Evolutionary conservation across 2,113 vertebrate genomes (phyloP), one percentile per base, ranked within the genome.

Genomic region (Puma concolor): DNA sequence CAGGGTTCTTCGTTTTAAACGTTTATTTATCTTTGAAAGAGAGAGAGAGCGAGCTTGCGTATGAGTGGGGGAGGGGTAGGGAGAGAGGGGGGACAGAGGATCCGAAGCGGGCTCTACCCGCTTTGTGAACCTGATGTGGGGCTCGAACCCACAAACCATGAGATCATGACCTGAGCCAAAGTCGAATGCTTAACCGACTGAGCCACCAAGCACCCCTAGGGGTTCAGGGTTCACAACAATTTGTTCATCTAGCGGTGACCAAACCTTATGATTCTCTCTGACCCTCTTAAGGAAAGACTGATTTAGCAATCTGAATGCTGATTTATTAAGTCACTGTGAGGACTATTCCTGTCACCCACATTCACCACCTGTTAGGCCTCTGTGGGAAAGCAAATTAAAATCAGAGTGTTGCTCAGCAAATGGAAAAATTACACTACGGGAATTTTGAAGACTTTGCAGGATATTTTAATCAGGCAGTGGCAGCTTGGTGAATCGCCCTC

Each of bases 371-470:
- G 41, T 88, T 81, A 94, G 13, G 84, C 29, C 74, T 71, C 23
- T 1, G 1, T 25, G 6, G n/a, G 82, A 92, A 95, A 97, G 69
- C 41, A 97, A 97, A 97, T 69, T 88, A 91, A 88, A 52, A 93
- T 93, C 76, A 81, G 76, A 92, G 79, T n/a, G 15, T 91, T 94
- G 29, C 33, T 81, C 79, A 41, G 54, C 44, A 95, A 90, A 57
- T 90, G 41, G 11, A 81, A 96, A 77, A 97, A 91, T 88, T 60
- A 93, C 96, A 93, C 52, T 41, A 76, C 94, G 79, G 33, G 36
- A 16, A 79, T 94, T 83, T 31, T 38, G 21, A 77, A 91, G 48
- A n/a, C 66, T 92, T 96, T 69, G n/a, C 12, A 85, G 90, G 9
- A 79, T 94, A 88, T 88, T 96, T 91, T 91, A 80, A 94, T 93